These are phyloP conservation scores for Drosophila triauraria DNA, from an alignment of 1,140 invertebrate genomes.

Conservation along the genomic window DNA sequence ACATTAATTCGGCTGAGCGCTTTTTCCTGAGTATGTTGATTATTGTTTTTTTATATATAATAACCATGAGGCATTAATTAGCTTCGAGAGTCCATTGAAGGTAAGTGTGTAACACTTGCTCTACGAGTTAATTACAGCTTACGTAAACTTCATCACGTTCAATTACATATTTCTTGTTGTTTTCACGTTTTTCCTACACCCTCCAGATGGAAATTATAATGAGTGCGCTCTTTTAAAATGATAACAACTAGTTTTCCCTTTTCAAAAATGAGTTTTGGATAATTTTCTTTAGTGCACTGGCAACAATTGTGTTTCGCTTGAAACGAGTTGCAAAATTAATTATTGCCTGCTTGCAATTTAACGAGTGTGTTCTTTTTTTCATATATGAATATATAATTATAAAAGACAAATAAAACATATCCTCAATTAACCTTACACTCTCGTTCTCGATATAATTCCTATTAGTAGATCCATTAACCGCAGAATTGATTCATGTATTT, in stretches of 20 bases:
- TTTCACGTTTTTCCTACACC: background rate
- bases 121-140: conserved; percentile 11
- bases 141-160: conserved; percentile 2
- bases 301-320: background rate
- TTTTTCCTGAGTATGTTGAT: too few species aligned
- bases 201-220: conserved; percentile 1
- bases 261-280: background rate
- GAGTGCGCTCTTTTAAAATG: conserved; percentile 1
- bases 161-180: background rate
- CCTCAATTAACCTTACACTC: too few species aligned
- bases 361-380: background rate
- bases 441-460: background rate
- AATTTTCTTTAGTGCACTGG: background rate
- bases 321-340: too few species aligned
- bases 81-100: background rate
- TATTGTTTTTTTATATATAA: background rate
- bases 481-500: too few species aligned
- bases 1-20: background rate
- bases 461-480: background rate
- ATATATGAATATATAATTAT: too few species aligned
- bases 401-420: background rate
- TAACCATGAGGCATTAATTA: background rate
- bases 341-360: too few species aligned
- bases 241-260: conserved; percentile 1
- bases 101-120: background rate